Percentiles rank a stretch among this genome's conserved stretches.
Evolutionary conservation across 2,113 vertebrate genomes (phyloP).

Genomic region (Sitta europaea): DNA sequence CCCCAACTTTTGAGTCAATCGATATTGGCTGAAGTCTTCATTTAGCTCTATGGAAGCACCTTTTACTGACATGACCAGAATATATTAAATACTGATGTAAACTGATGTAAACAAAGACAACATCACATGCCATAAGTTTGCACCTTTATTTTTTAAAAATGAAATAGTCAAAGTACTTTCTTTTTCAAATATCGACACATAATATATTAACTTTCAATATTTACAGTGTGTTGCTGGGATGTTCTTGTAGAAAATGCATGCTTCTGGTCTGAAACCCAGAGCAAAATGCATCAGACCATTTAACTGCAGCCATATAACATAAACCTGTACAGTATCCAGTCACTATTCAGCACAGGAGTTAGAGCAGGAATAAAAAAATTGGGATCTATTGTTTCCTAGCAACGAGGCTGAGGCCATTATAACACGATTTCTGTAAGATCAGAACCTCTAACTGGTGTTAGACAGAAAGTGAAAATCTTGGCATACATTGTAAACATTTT

Average conservation of each 20-base stretch:
- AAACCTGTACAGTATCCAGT: slow-evolving; percentile 80
- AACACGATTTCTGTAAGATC: slow-evolving; percentile 77
- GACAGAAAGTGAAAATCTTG: slow-evolving; percentile 77
- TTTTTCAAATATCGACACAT: slow-evolving; percentile 84
- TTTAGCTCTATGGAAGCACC: neutral
- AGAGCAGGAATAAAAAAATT: slow-evolving; percentile 79
- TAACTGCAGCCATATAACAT: slow-evolving; percentile 78
- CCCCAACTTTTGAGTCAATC: neutral
- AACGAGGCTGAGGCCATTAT: slow-evolving; percentile 75
- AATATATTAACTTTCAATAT: slow-evolving; percentile 80
- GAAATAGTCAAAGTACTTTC: slow-evolving; percentile 85
- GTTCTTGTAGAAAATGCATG: slow-evolving; percentile 83
- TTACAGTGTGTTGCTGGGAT: slow-evolving; percentile 80
- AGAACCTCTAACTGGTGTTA: slow-evolving; percentile 75
- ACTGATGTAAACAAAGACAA: slow-evolving; percentile 14
- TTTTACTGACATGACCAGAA: neutral
- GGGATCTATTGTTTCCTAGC: slow-evolving; percentile 79
- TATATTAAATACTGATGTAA: neutral
- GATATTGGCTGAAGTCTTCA: neutral
- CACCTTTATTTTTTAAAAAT: slow-evolving; percentile 86
- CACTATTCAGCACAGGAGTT: slow-evolving; percentile 78
- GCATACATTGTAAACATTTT: slow-evolving; percentile 80
- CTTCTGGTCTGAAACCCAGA: slow-evolving; percentile 81
- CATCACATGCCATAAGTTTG: slow-evolving; percentile 57
- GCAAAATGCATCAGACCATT: slow-evolving; percentile 82